A percentile compares a stretch with the other conserved stretches of the same genome.
Evolutionary conservation across 2,888 invertebrate genomes (phyloP).

Genomic region (Hypsopygia costalis): DNA sequence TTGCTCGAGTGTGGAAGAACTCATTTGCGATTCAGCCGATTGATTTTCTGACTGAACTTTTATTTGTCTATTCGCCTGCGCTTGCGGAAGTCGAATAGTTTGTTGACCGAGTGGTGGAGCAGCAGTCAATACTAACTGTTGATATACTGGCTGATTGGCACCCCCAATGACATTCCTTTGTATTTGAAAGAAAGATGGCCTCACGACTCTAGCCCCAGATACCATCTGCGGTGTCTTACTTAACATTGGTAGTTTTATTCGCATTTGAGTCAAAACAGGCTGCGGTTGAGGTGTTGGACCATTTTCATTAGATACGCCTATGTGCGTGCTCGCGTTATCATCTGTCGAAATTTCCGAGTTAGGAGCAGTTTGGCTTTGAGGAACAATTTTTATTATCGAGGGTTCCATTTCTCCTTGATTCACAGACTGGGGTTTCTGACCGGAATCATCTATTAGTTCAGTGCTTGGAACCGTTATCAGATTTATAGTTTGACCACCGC

Average conservation of each 20-base stretch:
- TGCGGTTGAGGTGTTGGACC: conserved; percentile 49
- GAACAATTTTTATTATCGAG: conserved; percentile 71
- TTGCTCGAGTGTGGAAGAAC: conserved; percentile 88
- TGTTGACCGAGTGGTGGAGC: conserved; percentile 70
- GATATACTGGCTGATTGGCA: conserved; percentile 74
- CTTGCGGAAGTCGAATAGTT: conserved; percentile 59
- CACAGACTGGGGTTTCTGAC: conserved; percentile 53
- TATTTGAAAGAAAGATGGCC: conserved; percentile 80
- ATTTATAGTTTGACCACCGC: conserved; percentile 80
- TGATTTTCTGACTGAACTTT: conserved; percentile 54
- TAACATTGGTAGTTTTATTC: conserved; percentile 74
- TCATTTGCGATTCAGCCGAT: conserved; percentile 82
- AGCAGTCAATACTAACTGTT: conserved; percentile 71
- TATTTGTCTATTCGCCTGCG: conserved; percentile 42
- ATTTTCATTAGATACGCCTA: conserved; percentile 42
- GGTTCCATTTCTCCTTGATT: conserved; percentile 58
- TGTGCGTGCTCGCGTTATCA: conserved; percentile 43
- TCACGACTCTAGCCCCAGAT: conserved; percentile 78
- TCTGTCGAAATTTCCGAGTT: conserved; percentile 44
- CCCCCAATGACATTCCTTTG: conserved; percentile 82
- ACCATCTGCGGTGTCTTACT: conserved; percentile 78
- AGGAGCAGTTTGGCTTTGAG: conserved; percentile 47
- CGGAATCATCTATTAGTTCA: conserved; percentile 61
- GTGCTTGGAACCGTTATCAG: conserved; percentile 76
- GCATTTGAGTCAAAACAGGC: conserved; percentile 75